Base-by-base conservation (phyloP, 2,888 invertebrate genomes). In the Pelosia muscerda region DNA sequence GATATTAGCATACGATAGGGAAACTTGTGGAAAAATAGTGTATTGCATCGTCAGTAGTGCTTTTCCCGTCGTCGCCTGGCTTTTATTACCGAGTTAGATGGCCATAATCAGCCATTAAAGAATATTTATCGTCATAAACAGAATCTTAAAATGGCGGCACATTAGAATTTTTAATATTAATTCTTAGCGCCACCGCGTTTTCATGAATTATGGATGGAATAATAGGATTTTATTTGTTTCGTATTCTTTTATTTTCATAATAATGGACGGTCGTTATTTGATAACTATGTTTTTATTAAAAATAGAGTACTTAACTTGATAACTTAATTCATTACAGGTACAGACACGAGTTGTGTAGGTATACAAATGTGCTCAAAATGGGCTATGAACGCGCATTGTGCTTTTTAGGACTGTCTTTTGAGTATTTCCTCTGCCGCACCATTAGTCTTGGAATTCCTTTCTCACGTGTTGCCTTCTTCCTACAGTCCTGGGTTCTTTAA, bases 101-200 rank as follows among this genome's bases (percentile, higher is more conserved):
- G 15, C 57, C 57, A 74, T 75, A 65, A 71, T 73, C 56, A 75
- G 69, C 79, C 78, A 80, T 84, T 81, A 77, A 34, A 53, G 19
- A 61, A 61, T 74, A 78, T 84, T 86, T 82, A 81, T 76, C 58
- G 71, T 74, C 68, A 77, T 83, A 81, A 85, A 82, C 79, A 82
- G 74, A 65, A 59, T 57, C 65, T 64, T 68, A 74, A 78, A 81
- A 82, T 77, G 78, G 78, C n/a, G 63, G 63, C 13, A 80, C 49
- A 62, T 82, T 81, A 78, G 65, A 81, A 81, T 79, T 80, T 81
- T 83, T 78, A 71, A 76, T 81, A 80, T 82, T 77, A 71, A 76
- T 74, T 73, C 66, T 58, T 68, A 53, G 49, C 34, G 68, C 54
- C 34, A 38, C 28, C 65, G 34, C 54, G 38, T 34, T 10, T 25